Conservation (phyloP, 2,888 invertebrate species). For the Brachyopa scutellaris region DNA sequence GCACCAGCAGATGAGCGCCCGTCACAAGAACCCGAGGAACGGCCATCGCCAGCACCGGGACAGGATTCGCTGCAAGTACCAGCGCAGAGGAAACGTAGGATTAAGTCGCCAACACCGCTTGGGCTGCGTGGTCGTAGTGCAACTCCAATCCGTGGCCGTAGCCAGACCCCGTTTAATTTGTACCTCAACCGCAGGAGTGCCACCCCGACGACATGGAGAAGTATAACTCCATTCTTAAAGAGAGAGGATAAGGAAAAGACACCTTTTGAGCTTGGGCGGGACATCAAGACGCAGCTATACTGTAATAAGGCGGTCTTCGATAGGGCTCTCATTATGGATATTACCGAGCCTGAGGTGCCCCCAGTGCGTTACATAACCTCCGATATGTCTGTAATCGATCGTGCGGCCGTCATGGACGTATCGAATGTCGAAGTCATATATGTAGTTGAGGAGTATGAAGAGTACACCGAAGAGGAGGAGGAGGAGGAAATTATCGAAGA, state of each 20-base stretch:
- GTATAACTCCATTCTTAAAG: slow-evolving; percentile 81
- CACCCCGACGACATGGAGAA: slow-evolving; percentile 81
- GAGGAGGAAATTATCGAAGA: slow-evolving; percentile 77
- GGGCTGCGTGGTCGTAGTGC: slow-evolving; percentile 81
- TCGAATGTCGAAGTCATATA: slow-evolving; percentile 82
- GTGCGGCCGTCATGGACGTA: slow-evolving; percentile 82
- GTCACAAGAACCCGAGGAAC: slow-evolving; percentile 78
- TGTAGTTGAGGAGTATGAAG: slow-evolving; percentile 81
- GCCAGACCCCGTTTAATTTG: slow-evolving; percentile 80
- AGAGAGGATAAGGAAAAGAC: slow-evolving; percentile 82
- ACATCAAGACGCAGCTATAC: slow-evolving; percentile 79
- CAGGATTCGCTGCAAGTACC: slow-evolving; percentile 80
- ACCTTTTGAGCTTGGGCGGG: slow-evolving; percentile 81
- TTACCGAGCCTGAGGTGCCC: slow-evolving; percentile 79
- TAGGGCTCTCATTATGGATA: slow-evolving; percentile 81
- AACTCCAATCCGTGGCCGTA: slow-evolving; percentile 81
- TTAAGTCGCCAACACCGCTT: slow-evolving; percentile 81
- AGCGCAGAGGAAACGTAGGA: slow-evolving; percentile 79
- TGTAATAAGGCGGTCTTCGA: slow-evolving; percentile 82
- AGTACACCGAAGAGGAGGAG: slow-evolving; percentile 78
- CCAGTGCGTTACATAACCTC: slow-evolving; percentile 82
- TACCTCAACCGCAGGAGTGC: slow-evolving; percentile 81
- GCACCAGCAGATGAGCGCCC: slow-evolving; percentile 76
- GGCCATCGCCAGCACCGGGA: slow-evolving; percentile 76
- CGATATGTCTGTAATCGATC: slow-evolving; percentile 81